Percentiles rank a stretch among this genome's conserved stretches.
phyloP scores from a whole-genome alignment of 1,140 invertebrate species.

The Diploscapter pachys region DNA sequence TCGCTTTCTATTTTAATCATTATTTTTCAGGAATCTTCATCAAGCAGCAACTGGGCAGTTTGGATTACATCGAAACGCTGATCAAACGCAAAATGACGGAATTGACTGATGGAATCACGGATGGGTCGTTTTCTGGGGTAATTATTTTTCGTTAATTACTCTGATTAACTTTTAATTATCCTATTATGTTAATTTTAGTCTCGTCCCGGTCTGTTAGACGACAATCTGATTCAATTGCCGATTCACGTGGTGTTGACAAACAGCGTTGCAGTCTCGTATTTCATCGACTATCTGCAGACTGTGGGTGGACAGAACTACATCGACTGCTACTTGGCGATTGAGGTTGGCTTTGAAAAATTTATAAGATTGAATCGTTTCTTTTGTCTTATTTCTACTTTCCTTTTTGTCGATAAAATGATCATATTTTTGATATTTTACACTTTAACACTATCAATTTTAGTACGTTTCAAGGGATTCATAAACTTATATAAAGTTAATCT shows the following conservation, averaged over 20 bases:
- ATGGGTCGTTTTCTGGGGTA: constrained; percentile 12
- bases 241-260: constrained; percentile 77
- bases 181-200: not conserved
- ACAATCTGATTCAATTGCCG: constrained; percentile 69
- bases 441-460: not conserved
- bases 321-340: constrained; percentile 78
- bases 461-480: not conserved
- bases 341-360: constrained; percentile 60
- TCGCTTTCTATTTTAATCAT: not conserved
- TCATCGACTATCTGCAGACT: constrained; percentile 74
- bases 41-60: constrained; percentile 82
- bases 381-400: no score
- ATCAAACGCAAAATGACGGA: constrained; percentile 43
- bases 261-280: constrained; percentile 75
- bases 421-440: not conserved
- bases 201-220: constrained; percentile 61
- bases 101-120: constrained; percentile 42
- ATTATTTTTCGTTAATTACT: not conserved
- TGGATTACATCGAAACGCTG: constrained; percentile 71
- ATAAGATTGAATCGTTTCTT: not conserved
- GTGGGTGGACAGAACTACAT: constrained; percentile 74
- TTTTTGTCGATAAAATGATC: no score
- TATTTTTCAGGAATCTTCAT: constrained; percentile 68
- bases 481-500: not conserved
- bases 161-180: constrained; percentile 11